These are phyloP conservation scores for Rugalucina vietnamica DNA, from an alignment of 2,888 invertebrate genomes.

Conservation along the genomic window DNA sequence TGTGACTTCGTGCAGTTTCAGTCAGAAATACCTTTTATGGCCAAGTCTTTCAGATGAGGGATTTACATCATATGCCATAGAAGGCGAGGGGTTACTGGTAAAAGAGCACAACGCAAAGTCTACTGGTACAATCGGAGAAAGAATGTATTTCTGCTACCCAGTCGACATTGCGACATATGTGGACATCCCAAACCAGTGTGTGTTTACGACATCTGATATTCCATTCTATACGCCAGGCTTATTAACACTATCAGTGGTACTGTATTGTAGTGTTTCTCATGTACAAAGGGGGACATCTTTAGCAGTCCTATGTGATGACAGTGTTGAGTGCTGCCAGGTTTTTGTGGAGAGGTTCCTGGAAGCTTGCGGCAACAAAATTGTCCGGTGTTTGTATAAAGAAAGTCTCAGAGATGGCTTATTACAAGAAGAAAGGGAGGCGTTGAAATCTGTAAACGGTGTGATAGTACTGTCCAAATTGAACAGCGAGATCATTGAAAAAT, in stretches of 20 bases:
- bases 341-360: not conserved
- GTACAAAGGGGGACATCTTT: not conserved
- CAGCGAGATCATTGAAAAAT: not conserved
- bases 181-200: not conserved
- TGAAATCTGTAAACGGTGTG: not conserved
- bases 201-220: not conserved
- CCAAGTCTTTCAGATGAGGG: not conserved
- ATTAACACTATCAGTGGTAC: not conserved
- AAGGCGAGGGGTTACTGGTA: not conserved
- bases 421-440: not conserved
- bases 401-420: not conserved
- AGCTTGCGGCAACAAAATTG: not conserved
- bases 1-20: not conserved
- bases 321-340: not conserved
- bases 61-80: not conserved
- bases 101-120: not conserved
- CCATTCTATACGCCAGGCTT: not conserved
- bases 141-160: not conserved
- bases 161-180: not conserved
- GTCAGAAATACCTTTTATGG: not conserved
- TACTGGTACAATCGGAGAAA: not conserved
- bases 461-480: not conserved
- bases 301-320: not conserved
- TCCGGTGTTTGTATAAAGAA: not conserved
- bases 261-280: not conserved